Evolutionary conservation across 2,797 vertebrate species (phyloP), one percentile per base, ranked within the genome.

Genomic region (Pteropus rufus): DNA sequence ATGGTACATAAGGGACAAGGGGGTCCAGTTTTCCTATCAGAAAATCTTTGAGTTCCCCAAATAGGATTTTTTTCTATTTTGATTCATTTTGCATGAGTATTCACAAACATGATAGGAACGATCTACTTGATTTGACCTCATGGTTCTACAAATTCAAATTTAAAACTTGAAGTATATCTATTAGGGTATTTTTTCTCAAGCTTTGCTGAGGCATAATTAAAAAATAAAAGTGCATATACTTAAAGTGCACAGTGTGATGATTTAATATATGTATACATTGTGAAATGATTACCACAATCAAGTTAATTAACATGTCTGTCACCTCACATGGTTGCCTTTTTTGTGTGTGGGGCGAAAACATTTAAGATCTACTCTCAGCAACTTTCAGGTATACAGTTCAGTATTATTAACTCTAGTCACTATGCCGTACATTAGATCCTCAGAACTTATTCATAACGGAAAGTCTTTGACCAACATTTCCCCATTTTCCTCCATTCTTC

Each of bases 81-180:
- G 83, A 44, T 24, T 83, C 21, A 75, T 88, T 93, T 94, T 84
- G 31, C 12, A 39, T 5, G 76, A 60, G 29, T 88, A 60, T 67
- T 69, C 49, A 44, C 29, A 87, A 56, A 72, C 46, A 26, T 62
- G n/a, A 52, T 79, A 84, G 36, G 67, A 10, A 49, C 75, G 41
- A 60, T 75, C 46, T 62, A 16, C 52, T 80, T 81, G 11, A 69
- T 77, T 91, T 70, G n/a, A 84, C 67, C 76, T 83, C 44, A 69
- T 70, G 75, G 69, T 69, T 69, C 18, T 31, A n/a, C 39, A 90
- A 90, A 65, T 95, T 10, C 44, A 93, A 83, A 96, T 79, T 81
- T 95, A 92, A 87, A 31, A 67, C 44, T 84, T 80, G 58, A 89
- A 81, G 16, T 84, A 5, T 92, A 52, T 62, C 39, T 77, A 16